Evolutionary conservation across 2,113 vertebrate genomes (phyloP).

Genomic region (Desmodus rotundus): DNA sequence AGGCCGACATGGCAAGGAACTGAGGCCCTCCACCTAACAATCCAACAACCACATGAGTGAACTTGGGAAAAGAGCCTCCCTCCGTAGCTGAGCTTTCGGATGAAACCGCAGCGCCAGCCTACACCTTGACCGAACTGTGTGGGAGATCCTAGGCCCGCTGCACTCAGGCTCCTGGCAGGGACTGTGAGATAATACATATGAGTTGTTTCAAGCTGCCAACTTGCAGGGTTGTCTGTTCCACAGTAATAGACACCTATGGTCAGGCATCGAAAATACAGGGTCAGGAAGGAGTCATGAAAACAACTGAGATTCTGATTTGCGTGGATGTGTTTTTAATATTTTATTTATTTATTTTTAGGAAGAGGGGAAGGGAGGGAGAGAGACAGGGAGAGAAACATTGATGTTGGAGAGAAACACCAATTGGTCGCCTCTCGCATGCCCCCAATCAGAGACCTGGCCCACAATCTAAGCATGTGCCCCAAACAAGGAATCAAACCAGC

Average conservation of each 20-base stretch:
- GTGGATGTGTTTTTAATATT: no score
- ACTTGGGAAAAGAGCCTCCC: not conserved
- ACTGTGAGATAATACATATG: not conserved
- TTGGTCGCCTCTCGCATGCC: no score
- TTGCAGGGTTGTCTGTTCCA: not conserved
- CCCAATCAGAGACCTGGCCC: no score
- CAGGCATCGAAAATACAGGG: not conserved
- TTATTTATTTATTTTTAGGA: no score
- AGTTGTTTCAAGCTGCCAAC: not conserved
- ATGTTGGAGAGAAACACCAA: no score
- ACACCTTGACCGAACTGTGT: not conserved
- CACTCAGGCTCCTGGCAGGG: not conserved
- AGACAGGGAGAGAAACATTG: no score
- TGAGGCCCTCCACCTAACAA: not conserved
- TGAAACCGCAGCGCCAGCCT: not conserved
- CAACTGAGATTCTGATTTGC: not conserved
- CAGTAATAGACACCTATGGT: not conserved
- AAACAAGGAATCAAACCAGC: no score
- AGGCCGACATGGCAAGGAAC: not conserved
- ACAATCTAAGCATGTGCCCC: no score
- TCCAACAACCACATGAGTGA: fast-evolving
- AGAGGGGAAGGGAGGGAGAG: no score
- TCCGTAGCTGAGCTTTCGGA: fast-evolving
- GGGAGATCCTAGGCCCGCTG: not conserved
- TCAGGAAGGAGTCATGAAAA: not conserved